Percentiles rank a stretch among this genome's conserved stretches.
phyloP scores from a whole-genome alignment of 2,888 invertebrate species.

The Dynastes tityus region DNA sequence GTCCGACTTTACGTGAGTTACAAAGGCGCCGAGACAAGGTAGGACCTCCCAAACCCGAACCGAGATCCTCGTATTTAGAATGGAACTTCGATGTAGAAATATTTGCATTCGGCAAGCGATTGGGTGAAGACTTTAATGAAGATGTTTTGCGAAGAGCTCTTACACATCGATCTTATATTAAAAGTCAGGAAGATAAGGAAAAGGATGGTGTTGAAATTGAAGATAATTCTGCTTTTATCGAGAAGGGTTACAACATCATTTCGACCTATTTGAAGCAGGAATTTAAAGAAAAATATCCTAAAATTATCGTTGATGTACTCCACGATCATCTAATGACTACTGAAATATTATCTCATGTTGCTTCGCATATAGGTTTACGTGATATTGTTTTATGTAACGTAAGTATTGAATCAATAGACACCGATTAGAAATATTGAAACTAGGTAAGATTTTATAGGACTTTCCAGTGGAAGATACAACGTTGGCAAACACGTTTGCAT shows the following conservation, averaged over 20 bases:
- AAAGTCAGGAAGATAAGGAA: constrained; percentile 58
- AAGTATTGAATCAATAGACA: constrained; percentile 66
- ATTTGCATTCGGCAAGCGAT: constrained; percentile 88
- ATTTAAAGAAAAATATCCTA: constrained; percentile 82
- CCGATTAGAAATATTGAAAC: constrained; percentile 39
- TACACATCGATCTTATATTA: constrained; percentile 84
- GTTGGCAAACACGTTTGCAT: constrained; percentile 83
- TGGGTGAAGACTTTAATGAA: constrained; percentile 87
- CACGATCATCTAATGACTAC: constrained; percentile 78
- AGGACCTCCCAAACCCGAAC: constrained; percentile 71
- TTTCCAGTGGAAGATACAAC: constrained; percentile 79
- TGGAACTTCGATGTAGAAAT: constrained; percentile 93
- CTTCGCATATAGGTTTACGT: constrained; percentile 83
- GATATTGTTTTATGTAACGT: constrained; percentile 87
- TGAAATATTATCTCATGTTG: constrained; percentile 80
- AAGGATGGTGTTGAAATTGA: constrained; percentile 22
- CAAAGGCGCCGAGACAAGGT: constrained; percentile 74
- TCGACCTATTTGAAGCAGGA: constrained; percentile 77
- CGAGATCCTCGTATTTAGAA: constrained; percentile 80
- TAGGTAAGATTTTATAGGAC: constrained; percentile 74
- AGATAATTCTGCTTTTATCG: constrained; percentile 81
- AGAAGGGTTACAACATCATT: constrained; percentile 80
- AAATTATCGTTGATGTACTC: constrained; percentile 83
- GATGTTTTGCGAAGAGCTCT: constrained; percentile 83
- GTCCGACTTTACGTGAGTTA: constrained; percentile 79